A percentile compares a stretch with the other conserved stretches of the same genome.
These are phyloP conservation scores for Isoperla grammatica DNA, from an alignment of 2,888 invertebrate genomes.

Conservation along the genomic window DNA sequence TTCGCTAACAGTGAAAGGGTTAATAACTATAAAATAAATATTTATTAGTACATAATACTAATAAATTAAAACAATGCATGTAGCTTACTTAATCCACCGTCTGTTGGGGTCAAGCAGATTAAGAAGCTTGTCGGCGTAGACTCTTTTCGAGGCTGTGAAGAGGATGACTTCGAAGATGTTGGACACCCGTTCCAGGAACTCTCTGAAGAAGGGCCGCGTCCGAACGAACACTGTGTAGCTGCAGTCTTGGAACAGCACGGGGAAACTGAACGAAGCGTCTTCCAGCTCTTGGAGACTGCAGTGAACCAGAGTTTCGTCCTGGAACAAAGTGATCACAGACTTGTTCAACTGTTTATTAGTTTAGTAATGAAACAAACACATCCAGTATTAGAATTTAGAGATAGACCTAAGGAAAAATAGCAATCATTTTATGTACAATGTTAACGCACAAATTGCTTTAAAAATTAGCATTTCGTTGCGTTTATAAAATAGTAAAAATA, in stretches of 20 bases:
- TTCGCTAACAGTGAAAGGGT: too few relatives aligned
- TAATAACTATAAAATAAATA: too few relatives aligned
- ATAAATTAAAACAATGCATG: too few relatives aligned
- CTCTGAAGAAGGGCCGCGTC: constrained; percentile 75
- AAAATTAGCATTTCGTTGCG: too few relatives aligned
- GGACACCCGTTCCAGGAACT: constrained; percentile 86
- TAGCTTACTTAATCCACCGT: constrained; percentile 75
- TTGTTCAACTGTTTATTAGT: too few relatives aligned
- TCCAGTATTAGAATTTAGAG: too few relatives aligned
- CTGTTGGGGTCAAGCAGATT: constrained; percentile 86
- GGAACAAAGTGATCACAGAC: constrained; percentile 32
- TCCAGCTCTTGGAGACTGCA: constrained; percentile 88
- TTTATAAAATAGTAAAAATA: too few relatives aligned
- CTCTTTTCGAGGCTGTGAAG: constrained; percentile 93
- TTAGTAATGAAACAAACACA: too few relatives aligned
- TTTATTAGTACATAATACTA: too few relatives aligned
- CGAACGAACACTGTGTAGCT: constrained; percentile 68
- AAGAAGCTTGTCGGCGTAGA: constrained; percentile 89
- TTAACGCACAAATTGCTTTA: too few relatives aligned
- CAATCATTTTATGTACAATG: too few relatives aligned
- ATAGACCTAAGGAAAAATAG: too few relatives aligned
- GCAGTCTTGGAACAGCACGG: constrained; percentile 77
- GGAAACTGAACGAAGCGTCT: constrained; percentile 91
- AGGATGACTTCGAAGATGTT: constrained; percentile 86
- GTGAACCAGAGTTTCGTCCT: constrained; percentile 94